Conservation (phyloP, 2,113 vertebrate genomes). For the Castor canadensis region DNA sequence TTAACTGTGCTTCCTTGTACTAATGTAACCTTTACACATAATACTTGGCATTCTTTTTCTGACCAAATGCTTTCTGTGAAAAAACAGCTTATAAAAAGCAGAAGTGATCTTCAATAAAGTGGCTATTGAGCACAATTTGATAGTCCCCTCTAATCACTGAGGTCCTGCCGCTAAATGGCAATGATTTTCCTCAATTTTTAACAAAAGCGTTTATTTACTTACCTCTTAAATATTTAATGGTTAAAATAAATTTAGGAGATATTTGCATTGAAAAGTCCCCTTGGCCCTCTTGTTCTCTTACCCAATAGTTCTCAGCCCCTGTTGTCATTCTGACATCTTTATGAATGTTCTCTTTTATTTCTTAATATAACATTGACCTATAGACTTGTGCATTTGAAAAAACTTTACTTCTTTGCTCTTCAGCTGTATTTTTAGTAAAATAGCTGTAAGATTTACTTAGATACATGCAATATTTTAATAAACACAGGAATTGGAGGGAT, state of each 20-base stretch:
- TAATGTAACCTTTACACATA: too few species aligned
- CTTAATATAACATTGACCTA: conserved; percentile 15
- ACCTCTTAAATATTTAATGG: background rate
- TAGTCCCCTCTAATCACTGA: too few species aligned
- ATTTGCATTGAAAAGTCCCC: background rate
- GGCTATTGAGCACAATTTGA: too few species aligned
- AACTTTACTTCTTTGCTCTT: background rate
- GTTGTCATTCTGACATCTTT: background rate
- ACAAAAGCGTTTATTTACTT: background rate
- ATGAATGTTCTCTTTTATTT: conserved; percentile 16
- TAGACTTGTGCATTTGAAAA: background rate
- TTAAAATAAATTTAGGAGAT: background rate
- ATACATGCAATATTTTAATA: conserved; percentile 34
- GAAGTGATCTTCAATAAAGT: too few species aligned
- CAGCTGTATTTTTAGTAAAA: conserved; percentile 42
- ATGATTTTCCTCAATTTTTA: conserved; percentile 10
- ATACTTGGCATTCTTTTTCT: too few species aligned
- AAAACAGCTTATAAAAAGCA: too few species aligned
- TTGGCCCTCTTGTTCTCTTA: background rate
- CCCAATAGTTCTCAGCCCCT: background rate
- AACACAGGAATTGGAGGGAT: conserved; percentile 25
- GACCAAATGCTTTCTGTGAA: too few species aligned
- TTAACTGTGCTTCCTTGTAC: too few species aligned
- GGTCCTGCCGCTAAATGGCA: background rate
- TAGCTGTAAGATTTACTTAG: conserved; percentile 2